Evolutionary conservation across 2,888 invertebrate genomes (phyloP).

Genomic region (Smittia aterrima): DNA sequence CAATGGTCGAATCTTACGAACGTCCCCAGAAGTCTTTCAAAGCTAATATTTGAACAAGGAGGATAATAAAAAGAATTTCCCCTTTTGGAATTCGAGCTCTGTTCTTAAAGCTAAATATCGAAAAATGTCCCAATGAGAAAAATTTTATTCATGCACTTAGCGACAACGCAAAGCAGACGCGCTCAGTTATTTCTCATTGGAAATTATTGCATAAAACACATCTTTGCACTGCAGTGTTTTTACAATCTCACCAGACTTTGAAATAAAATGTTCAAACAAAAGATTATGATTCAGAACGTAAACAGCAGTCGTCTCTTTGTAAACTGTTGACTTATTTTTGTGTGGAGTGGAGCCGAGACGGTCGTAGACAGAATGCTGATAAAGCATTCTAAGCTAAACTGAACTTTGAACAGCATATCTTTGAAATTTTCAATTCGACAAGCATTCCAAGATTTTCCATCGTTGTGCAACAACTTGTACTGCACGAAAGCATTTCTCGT

Average conservation of each 20-base stretch:
- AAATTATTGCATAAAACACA: no score
- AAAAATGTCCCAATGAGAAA: background rate
- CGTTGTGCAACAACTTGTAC: background rate
- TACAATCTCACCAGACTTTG: background rate
- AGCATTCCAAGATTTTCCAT: background rate
- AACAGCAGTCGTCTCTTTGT: background rate
- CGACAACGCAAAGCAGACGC: no score
- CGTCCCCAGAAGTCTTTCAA: no score
- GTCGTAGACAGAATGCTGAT: slow-evolving; percentile 17
- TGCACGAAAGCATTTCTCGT: background rate
- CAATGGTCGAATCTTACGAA: no score
- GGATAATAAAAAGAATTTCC: background rate
- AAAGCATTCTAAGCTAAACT: background rate
- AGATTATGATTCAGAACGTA: slow-evolving; percentile 29
- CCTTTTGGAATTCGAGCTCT: background rate
- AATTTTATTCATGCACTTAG: background rate
- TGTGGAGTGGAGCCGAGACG: background rate
- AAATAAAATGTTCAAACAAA: slow-evolving; percentile 26
- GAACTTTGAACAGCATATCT: background rate
- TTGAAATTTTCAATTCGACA: background rate
- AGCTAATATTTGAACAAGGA: background rate
- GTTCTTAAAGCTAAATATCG: background rate
- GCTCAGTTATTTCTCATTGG: no score
- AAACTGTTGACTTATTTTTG: background rate
- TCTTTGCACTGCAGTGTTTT: no score